Evolutionary conservation across 2,888 invertebrate species (phyloP), one percentile per base, ranked within the genome.

Genomic region (Tupiocoris notatus): DNA sequence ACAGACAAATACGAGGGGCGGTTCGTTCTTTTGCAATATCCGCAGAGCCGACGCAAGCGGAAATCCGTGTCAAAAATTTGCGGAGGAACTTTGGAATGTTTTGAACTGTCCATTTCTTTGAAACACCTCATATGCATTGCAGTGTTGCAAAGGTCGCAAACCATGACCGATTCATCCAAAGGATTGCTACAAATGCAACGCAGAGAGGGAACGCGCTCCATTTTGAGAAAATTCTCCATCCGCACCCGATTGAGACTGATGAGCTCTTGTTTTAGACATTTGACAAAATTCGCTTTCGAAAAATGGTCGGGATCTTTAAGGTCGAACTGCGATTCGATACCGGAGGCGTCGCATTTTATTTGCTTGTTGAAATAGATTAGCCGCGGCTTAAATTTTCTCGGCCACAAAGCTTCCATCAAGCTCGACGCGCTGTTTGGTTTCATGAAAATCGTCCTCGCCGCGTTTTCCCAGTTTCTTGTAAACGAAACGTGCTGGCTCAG

Each of bases 61-160:
- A 75, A 75, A 21, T 73, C 62, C 6, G 7, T 21, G 21, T 73
- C 73, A 61, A 61, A 73, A 1, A 62, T 62, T 1, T 61, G 20
- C 0, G 62, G 62, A 24, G 0, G 24, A 9, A 56, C 20, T 58
- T 75, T 65, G 1, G 58, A 57, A 24, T 2, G 1, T 12, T 23
- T 64, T 16, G 75, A 61, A 3, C 18, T 16, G 21, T 65, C 65
- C 7, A 57, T 75, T 22, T 61, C 23, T 65, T 24, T 56, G 21
- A 75, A 75, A 71, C 79, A 79, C 2, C 24, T 22, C 25, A 66
- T 59, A 58, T 79, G 79, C 68, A 75, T 78, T 24, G 65, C 24
- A 16, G 79, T 79, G 12, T 75, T 24, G 61, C 79, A 79, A n/a
- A 79, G 62, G 54, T 78, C 77, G 66, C 79, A 79, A 12, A 66